phyloP scores from a whole-genome alignment of 2,797 vertebrate genomes.

The Hozukius guyotensis region DNA sequence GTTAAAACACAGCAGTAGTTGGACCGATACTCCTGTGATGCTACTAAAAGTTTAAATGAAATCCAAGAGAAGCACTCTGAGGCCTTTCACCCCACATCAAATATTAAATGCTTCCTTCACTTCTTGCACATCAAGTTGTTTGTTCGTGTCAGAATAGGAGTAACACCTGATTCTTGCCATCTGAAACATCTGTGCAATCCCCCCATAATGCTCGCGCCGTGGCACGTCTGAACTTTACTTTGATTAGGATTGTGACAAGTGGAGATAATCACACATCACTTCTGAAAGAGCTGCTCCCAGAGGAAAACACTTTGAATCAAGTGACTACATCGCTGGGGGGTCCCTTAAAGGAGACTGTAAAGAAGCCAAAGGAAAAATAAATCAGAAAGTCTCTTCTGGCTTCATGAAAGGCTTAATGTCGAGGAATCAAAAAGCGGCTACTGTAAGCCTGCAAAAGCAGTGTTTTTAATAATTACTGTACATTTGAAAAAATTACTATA shows the following conservation, averaged over 20 bases:
- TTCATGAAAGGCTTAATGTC: slow-evolving; percentile 30
- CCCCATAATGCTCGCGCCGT: neutral
- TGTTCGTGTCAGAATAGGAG: slow-evolving; percentile 29
- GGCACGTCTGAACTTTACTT: slow-evolving; percentile 42
- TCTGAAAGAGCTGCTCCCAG: slow-evolving; percentile 41
- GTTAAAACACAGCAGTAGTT: slow-evolving; percentile 8
- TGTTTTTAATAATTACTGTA: slow-evolving; percentile 65
- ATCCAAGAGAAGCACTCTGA: slow-evolving; percentile 5
- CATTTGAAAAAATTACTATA: slow-evolving; percentile 27
- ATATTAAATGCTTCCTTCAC: slow-evolving; percentile 14
- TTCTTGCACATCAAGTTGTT: slow-evolving; percentile 29
- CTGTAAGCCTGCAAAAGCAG: slow-evolving; percentile 29
- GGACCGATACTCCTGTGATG: slow-evolving; percentile 3
- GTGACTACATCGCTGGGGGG: slow-evolving; percentile 44
- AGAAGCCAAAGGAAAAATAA: slow-evolving; percentile 30
- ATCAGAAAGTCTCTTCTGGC: slow-evolving; percentile 42
- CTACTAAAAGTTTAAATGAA: slow-evolving; percentile 34
- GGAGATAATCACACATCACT: slow-evolving; percentile 46
- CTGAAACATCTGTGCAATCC: slow-evolving; percentile 42
- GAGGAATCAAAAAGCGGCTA: slow-evolving; percentile 30
- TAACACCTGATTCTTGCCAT: slow-evolving; percentile 33
- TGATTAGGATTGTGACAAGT: slow-evolving; percentile 47
- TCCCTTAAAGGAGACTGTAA: slow-evolving; percentile 38
- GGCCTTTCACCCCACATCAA: neutral
- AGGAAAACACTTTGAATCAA: slow-evolving; percentile 56